Percentiles rank a stretch among this genome's conserved stretches.
These are phyloP conservation scores for Dolichomitus sp. DNA, from an alignment of 2,888 invertebrate genomes.

Conservation along the genomic window DNA sequence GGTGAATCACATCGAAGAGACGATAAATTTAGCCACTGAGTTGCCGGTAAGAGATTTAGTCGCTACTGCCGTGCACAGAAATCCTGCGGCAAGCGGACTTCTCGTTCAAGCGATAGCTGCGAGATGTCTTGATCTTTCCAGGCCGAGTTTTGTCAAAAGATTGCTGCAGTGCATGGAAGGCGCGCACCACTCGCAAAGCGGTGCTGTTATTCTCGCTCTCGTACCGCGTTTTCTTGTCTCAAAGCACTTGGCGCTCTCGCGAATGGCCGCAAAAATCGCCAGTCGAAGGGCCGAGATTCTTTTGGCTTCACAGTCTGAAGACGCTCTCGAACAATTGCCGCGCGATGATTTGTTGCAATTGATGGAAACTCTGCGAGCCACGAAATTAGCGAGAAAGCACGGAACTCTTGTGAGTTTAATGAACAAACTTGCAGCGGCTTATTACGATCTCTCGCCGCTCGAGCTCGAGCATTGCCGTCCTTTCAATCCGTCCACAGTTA, in stretches of 20 bases:
- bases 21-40: constrained; percentile 90
- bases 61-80: constrained; percentile 88
- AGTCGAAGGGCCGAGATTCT: constrained; percentile 90
- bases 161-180: constrained; percentile 91
- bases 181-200: constrained; percentile 91
- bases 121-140: constrained; percentile 87
- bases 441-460: constrained; percentile 89
- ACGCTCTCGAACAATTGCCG: constrained; percentile 89
- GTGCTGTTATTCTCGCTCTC: constrained; percentile 89
- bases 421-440: constrained; percentile 89
- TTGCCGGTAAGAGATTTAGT: constrained; percentile 90
- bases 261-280: constrained; percentile 91
- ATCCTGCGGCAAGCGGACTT: constrained; percentile 90
- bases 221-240: constrained; percentile 90
- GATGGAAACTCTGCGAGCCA: constrained; percentile 88
- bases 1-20: constrained; percentile 90
- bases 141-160: constrained; percentile 91
- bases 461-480: constrained; percentile 89
- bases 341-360: constrained; percentile 91
- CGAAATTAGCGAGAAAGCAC: constrained; percentile 89
- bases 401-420: constrained; percentile 87
- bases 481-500: constrained; percentile 89
- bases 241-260: constrained; percentile 90
- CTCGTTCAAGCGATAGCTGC: constrained; percentile 91
- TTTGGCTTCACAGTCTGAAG: constrained; percentile 89